Evolutionary conservation across 2,113 vertebrate species (phyloP).

Genomic region (Psammodynastes pulverulentus): DNA sequence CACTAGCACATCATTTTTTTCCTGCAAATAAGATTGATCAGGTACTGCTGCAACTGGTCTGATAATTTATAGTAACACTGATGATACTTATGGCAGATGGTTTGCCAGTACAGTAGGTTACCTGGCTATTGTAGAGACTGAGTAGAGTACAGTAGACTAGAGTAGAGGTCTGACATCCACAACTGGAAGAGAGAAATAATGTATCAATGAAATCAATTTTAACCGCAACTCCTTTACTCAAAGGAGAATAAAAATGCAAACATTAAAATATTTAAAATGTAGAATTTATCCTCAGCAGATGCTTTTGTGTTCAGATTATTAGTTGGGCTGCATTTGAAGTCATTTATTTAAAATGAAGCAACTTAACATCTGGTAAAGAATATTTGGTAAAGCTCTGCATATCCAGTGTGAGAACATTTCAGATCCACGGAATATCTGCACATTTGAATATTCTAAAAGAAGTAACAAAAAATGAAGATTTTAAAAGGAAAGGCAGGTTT

Average conservation of each 20-base stretch:
- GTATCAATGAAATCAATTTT: neutral
- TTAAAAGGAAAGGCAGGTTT: conserved; percentile 1
- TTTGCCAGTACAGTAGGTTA: neutral
- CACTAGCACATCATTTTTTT: neutral
- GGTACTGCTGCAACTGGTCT: neutral
- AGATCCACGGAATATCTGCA: conserved; percentile 9
- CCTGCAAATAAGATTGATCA: neutral
- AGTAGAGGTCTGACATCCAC: neutral
- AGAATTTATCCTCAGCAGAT: neutral
- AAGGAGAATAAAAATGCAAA: neutral
- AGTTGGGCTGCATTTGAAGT: neutral
- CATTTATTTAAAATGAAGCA: neutral
- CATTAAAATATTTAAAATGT: neutral
- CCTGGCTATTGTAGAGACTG: neutral
- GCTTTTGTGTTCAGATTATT: neutral
- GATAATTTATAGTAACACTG: neutral
- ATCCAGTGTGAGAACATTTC: neutral
- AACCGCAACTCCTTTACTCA: neutral
- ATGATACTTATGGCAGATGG: neutral
- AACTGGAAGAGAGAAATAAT: neutral
- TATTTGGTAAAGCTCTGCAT: neutral
- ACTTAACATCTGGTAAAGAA: neutral
- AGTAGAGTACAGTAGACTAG: neutral
- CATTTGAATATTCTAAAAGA: conserved; percentile 7
- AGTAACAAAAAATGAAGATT: neutral